These are phyloP conservation scores for Buathra laborator DNA, from an alignment of 2,888 invertebrate genomes.

Conservation along the genomic window DNA sequence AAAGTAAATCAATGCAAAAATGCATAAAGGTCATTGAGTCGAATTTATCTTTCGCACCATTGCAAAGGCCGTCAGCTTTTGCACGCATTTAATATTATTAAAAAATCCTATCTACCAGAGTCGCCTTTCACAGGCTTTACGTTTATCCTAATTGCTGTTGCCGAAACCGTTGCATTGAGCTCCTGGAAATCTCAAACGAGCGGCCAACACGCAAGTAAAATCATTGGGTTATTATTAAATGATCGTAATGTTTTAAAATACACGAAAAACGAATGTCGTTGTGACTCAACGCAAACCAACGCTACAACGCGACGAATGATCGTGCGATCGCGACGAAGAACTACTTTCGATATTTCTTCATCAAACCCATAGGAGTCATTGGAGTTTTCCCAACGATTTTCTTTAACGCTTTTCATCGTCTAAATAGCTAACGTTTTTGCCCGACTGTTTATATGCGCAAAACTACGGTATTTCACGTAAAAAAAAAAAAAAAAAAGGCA, in stretches of 20 bases:
- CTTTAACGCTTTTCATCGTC: slow-evolving; percentile 1
- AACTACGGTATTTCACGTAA: background rate
- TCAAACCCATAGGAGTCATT: slow-evolving; percentile 19
- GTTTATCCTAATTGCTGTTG: background rate
- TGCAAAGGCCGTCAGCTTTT: background rate
- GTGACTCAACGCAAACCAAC: slow-evolving; percentile 14
- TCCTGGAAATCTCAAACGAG: background rate
- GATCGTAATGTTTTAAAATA: slow-evolving; percentile 2
- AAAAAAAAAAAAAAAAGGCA: background rate
- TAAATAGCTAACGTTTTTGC: background rate
- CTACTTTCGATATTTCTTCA: slow-evolving; percentile 75
- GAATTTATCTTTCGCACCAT: background rate
- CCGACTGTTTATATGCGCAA: background rate
- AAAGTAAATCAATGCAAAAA: background rate
- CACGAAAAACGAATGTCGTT: slow-evolving; percentile 15
- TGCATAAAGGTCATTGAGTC: background rate
- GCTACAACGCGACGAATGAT: slow-evolving; percentile 21
- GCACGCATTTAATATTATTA: background rate
- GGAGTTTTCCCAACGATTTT: slow-evolving; percentile 10
- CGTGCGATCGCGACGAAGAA: slow-evolving; percentile 57
- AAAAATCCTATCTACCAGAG: background rate
- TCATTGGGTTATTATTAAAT: slow-evolving; percentile 14
- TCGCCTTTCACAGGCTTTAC: slow-evolving; percentile 24
- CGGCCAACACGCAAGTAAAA: background rate
- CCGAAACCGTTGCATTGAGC: background rate